Percentiles rank a stretch among this genome's conserved stretches.
Evolutionary conservation across 1,140 invertebrate genomes (phyloP).

Genomic region (Panagrolaimus sp.): DNA sequence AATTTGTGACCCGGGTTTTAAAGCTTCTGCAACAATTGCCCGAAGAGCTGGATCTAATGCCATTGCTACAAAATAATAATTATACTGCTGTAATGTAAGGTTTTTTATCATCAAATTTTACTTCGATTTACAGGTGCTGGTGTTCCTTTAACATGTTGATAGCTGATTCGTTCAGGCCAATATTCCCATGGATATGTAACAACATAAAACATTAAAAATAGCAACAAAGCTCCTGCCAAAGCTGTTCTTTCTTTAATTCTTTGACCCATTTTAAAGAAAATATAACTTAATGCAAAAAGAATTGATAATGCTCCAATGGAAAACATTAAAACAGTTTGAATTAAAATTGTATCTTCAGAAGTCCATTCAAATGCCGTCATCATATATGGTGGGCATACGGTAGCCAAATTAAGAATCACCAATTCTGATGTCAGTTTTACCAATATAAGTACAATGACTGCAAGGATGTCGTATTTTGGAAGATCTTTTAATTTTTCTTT

Average conservation of each 20-base stretch:
- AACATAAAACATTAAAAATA: not conserved
- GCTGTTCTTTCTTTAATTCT: not conserved
- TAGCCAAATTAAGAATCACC: slow-evolving; percentile 37
- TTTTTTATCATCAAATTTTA: too few species aligned
- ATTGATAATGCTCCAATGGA: slow-evolving; percentile 42
- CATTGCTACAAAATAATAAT: not conserved
- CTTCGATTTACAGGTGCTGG: slow-evolving; percentile 16
- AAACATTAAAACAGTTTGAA: slow-evolving; percentile 37
- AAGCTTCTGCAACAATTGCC: not conserved
- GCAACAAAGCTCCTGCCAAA: not conserved
- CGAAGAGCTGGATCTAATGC: slow-evolving; percentile 2
- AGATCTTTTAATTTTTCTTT: slow-evolving; percentile 10
- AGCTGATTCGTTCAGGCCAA: slow-evolving; percentile 7
- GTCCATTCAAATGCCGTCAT: slow-evolving; percentile 49
- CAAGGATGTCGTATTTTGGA: slow-evolving; percentile 34
- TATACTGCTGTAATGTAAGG: too few species aligned
- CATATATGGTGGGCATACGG: slow-evolving; percentile 41
- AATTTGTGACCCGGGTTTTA: not conserved
- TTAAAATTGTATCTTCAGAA: slow-evolving; percentile 35
- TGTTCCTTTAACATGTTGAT: slow-evolving; percentile 17
- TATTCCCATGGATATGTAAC: slow-evolving; percentile 9
- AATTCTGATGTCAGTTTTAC: slow-evolving; percentile 31
- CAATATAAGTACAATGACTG: slow-evolving; percentile 41
- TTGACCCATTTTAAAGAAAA: slow-evolving; percentile 48
- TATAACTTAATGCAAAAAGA: slow-evolving; percentile 41